Conservation (phyloP, 2,888 invertebrate species). For the Coleophora deauratella region DNA sequence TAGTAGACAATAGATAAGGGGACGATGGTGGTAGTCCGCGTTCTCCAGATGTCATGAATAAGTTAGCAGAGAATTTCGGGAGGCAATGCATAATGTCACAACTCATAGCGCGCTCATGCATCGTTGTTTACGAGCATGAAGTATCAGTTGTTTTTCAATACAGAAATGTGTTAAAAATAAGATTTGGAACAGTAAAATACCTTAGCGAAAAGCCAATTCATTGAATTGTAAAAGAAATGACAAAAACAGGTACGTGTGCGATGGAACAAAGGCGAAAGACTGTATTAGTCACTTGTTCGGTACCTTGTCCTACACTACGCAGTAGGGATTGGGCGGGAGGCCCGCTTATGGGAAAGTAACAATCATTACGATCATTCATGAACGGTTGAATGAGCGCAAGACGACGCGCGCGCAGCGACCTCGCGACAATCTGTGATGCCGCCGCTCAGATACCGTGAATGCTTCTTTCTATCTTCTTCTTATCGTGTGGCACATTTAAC, state of each 20-base stretch:
- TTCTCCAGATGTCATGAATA: conserved; percentile 48
- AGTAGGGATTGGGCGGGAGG: conserved; percentile 41
- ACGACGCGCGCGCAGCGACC: conserved; percentile 41
- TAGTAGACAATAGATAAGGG: conserved; percentile 35
- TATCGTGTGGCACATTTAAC: too few relatives aligned
- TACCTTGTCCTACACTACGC: not conserved
- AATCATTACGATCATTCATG: conserved; percentile 65
- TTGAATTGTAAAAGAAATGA: too few relatives aligned
- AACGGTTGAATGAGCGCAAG: conserved; percentile 66
- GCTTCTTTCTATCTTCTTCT: too few relatives aligned
- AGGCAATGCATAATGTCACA: not conserved
- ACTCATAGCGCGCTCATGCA: too few relatives aligned
- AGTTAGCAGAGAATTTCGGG: conserved; percentile 35
- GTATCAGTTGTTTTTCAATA: too few relatives aligned
- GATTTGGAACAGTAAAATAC: too few relatives aligned
- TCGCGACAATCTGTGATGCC: conserved; percentile 41
- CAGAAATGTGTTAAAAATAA: too few relatives aligned
- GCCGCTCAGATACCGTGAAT: conserved; percentile 31
- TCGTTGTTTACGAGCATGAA: too few relatives aligned
- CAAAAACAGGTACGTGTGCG: conserved; percentile 12
- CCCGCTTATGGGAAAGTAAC: conserved; percentile 65
- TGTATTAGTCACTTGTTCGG: conserved; percentile 22
- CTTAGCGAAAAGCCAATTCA: too few relatives aligned
- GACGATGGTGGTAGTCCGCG: conserved; percentile 22
- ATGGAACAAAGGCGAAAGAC: conserved; percentile 26